Evolutionary conservation across 2,797 vertebrate genomes (phyloP).

Genomic region (Calcarius lapponicus): DNA sequence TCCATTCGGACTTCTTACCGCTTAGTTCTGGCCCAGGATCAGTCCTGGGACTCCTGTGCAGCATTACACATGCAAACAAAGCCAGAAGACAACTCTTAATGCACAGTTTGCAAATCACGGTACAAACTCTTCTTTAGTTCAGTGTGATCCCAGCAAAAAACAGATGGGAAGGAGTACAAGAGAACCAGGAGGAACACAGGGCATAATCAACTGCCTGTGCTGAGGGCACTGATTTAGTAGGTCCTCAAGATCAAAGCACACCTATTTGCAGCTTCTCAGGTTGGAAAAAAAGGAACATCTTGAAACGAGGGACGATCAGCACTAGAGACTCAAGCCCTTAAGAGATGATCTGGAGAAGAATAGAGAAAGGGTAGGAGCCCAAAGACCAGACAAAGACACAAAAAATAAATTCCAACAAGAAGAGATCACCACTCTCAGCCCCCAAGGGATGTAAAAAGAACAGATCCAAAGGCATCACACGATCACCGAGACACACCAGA

Average conservation of each 20-base stretch:
- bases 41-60: not conserved
- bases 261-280: not conserved
- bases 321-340: not conserved
- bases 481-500: not conserved
- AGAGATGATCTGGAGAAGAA: not conserved
- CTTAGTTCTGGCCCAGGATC: not conserved
- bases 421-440: not conserved
- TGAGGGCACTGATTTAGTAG: not conserved
- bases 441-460: not conserved
- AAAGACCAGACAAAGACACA: not conserved
- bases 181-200: not conserved
- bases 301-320: not conserved
- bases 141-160: not conserved
- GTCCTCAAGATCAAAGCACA: not conserved
- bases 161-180: not conserved
- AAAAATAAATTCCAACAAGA: not conserved
- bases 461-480: not conserved
- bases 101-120: not conserved
- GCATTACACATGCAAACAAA: not conserved
- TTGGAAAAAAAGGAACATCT: not conserved
- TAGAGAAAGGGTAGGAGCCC: not conserved
- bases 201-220: not conserved
- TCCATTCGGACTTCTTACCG: not conserved
- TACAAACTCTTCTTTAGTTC: fast-evolving
- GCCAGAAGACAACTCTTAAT: not conserved